Conservation (phyloP, 2,888 invertebrate species). For the Chironomus riparius region DNA sequence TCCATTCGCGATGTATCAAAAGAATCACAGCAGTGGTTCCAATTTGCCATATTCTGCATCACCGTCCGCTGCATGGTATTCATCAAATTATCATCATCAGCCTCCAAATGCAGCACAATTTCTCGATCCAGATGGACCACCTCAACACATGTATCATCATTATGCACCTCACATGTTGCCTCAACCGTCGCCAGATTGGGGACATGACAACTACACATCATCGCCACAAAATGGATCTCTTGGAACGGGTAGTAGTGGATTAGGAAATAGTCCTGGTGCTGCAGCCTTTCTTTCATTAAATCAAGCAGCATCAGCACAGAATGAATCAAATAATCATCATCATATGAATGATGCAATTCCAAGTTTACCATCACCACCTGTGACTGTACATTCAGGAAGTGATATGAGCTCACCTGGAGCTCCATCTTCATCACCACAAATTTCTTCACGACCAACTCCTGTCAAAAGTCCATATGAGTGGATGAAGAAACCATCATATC, state of each 20-base stretch:
- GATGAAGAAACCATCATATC: conserved; percentile 86
- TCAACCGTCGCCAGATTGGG: conserved; percentile 42
- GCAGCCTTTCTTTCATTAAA: conserved; percentile 30
- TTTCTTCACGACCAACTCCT: conserved; percentile 55
- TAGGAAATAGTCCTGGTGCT: not conserved
- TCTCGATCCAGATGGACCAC: conserved; percentile 40
- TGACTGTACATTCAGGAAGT: conserved; percentile 49
- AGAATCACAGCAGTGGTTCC: conserved; percentile 50
- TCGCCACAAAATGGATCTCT: conserved; percentile 43
- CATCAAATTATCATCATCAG: conserved; percentile 42
- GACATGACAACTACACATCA: conserved; percentile 46
- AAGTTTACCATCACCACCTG: conserved; percentile 49
- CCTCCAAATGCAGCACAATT: conserved; percentile 41
- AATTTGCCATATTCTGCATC: conserved; percentile 46
- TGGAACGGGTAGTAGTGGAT: conserved; percentile 32
- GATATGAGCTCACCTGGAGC: conserved; percentile 53
- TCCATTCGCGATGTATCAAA: conserved; percentile 52
- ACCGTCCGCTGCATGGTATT: conserved; percentile 44
- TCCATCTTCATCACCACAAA: conserved; percentile 39
- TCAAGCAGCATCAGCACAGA: conserved; percentile 27
- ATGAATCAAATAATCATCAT: conserved; percentile 32
- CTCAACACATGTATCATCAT: conserved; percentile 40
- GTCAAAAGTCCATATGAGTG: conserved; percentile 79
- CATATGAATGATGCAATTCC: conserved; percentile 36
- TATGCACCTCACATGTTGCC: conserved; percentile 45